Conservation (phyloP, 2,113 vertebrate genomes). For the Dunckerocampus dactyliophorus region DNA sequence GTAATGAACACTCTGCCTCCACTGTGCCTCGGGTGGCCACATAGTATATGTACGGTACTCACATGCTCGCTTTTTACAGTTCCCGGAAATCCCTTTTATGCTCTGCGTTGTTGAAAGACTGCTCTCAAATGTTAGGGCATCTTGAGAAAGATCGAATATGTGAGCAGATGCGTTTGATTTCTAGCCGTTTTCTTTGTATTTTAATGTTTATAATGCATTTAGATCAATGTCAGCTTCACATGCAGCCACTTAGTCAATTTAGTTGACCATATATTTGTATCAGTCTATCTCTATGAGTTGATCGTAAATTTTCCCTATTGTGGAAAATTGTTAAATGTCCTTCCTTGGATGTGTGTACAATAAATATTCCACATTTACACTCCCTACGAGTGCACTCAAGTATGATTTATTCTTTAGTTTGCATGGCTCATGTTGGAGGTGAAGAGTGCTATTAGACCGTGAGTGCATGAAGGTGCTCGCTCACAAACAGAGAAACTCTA, state of each 20-base stretch:
- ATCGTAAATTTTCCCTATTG: too few relatives aligned
- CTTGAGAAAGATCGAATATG: not conserved
- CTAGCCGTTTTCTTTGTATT: not conserved
- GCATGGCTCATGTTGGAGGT: slow-evolving; percentile 2
- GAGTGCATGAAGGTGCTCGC: slow-evolving; percentile 7
- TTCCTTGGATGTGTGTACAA: not conserved
- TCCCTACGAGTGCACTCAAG: not conserved
- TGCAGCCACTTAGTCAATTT: too few relatives aligned
- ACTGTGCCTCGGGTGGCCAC: slow-evolving; percentile 30
- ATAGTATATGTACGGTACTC: slow-evolving; percentile 1
- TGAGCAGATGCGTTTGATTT: slow-evolving; percentile 9
- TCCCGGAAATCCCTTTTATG: slow-evolving; percentile 20
- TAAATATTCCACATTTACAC: not conserved
- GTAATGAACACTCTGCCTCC: slow-evolving; percentile 30
- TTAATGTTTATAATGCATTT: not conserved
- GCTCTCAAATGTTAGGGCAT: slow-evolving; percentile 12
- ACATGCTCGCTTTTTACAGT: slow-evolving; percentile 21
- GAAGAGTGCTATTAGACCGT: slow-evolving; percentile 19
- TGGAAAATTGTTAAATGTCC: not conserved
- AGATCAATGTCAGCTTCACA: too few relatives aligned
- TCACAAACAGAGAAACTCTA: slow-evolving; percentile 20
- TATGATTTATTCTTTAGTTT: not conserved
- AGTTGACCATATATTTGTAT: too few relatives aligned
- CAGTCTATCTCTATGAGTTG: too few relatives aligned
- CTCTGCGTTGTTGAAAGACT: slow-evolving; percentile 28